Percentiles rank a stretch among this genome's conserved stretches.
phyloP scores from a whole-genome alignment of 1,140 invertebrate genomes.

The Drosophila sp. region DNA sequence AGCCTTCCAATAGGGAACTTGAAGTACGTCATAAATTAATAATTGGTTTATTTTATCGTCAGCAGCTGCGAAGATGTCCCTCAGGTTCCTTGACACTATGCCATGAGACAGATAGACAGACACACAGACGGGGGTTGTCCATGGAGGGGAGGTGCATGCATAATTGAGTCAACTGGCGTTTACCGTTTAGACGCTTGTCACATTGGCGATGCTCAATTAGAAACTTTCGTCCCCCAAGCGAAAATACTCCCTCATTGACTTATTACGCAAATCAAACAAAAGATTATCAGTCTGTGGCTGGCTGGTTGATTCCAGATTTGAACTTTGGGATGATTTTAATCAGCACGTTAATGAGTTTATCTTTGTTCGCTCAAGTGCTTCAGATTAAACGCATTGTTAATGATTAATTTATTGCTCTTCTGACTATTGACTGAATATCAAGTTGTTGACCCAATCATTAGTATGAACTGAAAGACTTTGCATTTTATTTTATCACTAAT shows the following conservation, averaged over 20 bases:
- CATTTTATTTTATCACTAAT: too few relatives aligned
- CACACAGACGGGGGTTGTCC: constrained; percentile 15
- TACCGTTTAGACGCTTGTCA: constrained; percentile 67
- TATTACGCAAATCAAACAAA: constrained; percentile 77
- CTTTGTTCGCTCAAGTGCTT: constrained; percentile 39
- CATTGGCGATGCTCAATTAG: constrained; percentile 69
- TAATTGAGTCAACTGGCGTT: constrained; percentile 65
- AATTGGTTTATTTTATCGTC: constrained; percentile 67
- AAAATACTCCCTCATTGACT: constrained; percentile 48
- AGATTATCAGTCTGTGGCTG: constrained; percentile 34
- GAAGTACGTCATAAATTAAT: constrained; percentile 61
- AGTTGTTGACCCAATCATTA: constrained; percentile 22
- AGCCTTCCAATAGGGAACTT: constrained; percentile 13
- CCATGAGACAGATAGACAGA: constrained; percentile 10
- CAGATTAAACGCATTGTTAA: constrained; percentile 44
- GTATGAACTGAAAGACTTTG: constrained; percentile 3
- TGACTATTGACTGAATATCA: constrained; percentile 37
- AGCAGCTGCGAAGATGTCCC: constrained; percentile 50
- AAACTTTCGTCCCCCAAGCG: constrained; percentile 46
- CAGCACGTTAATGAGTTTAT: constrained; percentile 69
- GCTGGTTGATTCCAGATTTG: constrained; percentile 32
- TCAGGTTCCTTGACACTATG: constrained; percentile 46
- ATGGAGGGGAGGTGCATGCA: constrained; percentile 43
- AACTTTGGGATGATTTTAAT: constrained; percentile 56
- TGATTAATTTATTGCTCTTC: constrained; percentile 25